Percentiles rank a stretch among this genome's conserved stretches.
Conservation (phyloP, 64 coral and sea anemone genomes). For the Astreopora myriophthalma region DNA sequence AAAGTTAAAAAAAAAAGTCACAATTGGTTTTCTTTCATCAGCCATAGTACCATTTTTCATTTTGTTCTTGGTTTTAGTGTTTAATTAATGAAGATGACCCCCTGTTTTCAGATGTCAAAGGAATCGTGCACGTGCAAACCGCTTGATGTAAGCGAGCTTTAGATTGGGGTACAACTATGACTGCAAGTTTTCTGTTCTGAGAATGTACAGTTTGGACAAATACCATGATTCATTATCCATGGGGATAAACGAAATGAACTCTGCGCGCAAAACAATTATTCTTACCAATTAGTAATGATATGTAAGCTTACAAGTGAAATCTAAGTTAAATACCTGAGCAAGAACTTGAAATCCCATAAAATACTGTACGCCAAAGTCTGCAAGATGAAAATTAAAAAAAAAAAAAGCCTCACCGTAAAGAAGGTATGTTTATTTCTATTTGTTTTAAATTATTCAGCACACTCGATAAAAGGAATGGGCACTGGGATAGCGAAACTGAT, state of each 20-base stretch:
- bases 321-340: slow-evolving; percentile 72
- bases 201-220: too few relatives aligned
- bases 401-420: background rate
- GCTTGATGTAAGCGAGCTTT: too few relatives aligned
- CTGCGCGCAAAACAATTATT: background rate
- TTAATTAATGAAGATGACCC: too few relatives aligned
- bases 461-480: background rate
- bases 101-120: too few relatives aligned
- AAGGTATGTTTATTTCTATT: background rate
- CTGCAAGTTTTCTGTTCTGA: too few relatives aligned
- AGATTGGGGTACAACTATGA: too few relatives aligned
- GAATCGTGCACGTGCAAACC: too few relatives aligned
- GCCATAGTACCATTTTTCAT: background rate
- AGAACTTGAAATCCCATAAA: slow-evolving; percentile 98
- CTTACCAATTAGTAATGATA: background rate
- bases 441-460: slow-evolving; percentile 7
- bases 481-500: background rate
- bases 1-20: background rate
- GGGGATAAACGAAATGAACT: background rate
- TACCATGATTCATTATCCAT: too few relatives aligned
- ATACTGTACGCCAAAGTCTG: slow-evolving; percentile 98
- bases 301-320: background rate
- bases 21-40: background rate
- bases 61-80: too few relatives aligned
- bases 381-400: slow-evolving; percentile 23